Evolutionary conservation across 2,888 invertebrate genomes (phyloP), one percentile per base, ranked within the genome.

Genomic region (Pandemis corylana): DNA sequence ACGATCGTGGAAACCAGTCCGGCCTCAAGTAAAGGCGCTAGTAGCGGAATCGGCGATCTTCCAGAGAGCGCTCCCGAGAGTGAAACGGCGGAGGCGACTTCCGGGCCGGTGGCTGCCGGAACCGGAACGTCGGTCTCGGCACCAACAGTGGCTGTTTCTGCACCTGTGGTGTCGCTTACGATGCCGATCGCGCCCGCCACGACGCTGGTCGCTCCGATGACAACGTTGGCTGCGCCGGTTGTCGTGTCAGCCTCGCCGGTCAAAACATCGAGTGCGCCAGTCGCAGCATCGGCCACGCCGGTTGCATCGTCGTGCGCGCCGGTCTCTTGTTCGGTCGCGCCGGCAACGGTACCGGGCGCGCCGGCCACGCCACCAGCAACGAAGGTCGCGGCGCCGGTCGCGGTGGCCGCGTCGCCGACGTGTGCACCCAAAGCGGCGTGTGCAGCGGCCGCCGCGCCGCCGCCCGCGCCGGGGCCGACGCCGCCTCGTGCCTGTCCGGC

Each of bases 291-390:
- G 7, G 81, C 94, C 82, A 95, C 95, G 5, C 95, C 95, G 0
- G 85, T 95, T 61, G 95, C 94, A 82, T 95, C 95, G 5, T 95
- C 95, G 0, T 85, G 95, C 59, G 95, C 95, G 28, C 95, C 81
- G 92, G 95, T 63, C 95, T 95, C 83, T 94, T 95, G 15, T 95
- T 95, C 51, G n/a, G 51, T 13, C 1, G 7, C 12, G 12, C 44
- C 44, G n/a, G n/a, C n/a, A 1, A 13, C 51, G 51, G 51, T 7
- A 51, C n/a, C 20, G 13, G 20, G 15, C 0, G 66, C 9, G 13
- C 36, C 53, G 64, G 42, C 67, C 72, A 12, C 20, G 61, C 49
- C 42, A 13, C 59, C 61, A n/a, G 36, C 61, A 15, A 79, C 77
- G 59, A 61, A 68, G 20, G 77, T 72, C 53, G 76, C 80, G 41